Percentiles rank a stretch among this genome's conserved stretches.
Evolutionary conservation across 2,888 invertebrate species (phyloP).

Genomic region (Cataglyphis rosenhaueri): DNA sequence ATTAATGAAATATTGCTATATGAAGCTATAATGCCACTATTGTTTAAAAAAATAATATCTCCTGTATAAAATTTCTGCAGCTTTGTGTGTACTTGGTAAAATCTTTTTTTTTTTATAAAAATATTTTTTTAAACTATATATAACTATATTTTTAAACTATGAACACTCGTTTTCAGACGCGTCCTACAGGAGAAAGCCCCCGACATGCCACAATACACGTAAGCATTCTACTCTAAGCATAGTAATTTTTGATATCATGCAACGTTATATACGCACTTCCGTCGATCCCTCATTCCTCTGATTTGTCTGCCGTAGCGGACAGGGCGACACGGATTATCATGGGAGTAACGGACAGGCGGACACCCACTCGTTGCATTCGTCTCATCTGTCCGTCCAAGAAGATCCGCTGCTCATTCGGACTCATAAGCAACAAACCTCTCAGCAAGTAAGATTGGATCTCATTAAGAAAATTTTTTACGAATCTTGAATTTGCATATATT

Average conservation of each 20-base stretch:
- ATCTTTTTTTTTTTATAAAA: neutral
- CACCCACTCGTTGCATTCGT: constrained; percentile 88
- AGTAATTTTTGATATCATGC: constrained; percentile 37
- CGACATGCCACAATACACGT: constrained; percentile 90
- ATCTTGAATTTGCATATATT: neutral
- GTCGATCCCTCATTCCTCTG: constrained; percentile 56
- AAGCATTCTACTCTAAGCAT: constrained; percentile 82
- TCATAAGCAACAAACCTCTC: constrained; percentile 90
- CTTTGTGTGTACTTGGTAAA: neutral
- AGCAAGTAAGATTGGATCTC: constrained; percentile 85
- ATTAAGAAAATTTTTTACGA: neutral
- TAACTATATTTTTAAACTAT: too few relatives aligned
- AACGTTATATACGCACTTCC: constrained; percentile 13
- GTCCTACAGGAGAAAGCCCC: constrained; percentile 88
- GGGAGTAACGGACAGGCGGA: constrained; percentile 90
- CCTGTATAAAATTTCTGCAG: neutral
- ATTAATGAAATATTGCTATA: neutral
- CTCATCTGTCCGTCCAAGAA: constrained; percentile 86
- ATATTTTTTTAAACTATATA: neutral
- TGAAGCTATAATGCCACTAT: neutral
- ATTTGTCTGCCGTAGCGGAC: constrained; percentile 82
- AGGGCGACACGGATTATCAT: constrained; percentile 86
- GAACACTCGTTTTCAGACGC: constrained; percentile 86
- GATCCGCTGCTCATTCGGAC: constrained; percentile 88
- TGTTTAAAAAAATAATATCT: neutral